Evolutionary conservation across 1,140 invertebrate genomes (phyloP).

Genomic region (Bombus ignitus): DNA sequence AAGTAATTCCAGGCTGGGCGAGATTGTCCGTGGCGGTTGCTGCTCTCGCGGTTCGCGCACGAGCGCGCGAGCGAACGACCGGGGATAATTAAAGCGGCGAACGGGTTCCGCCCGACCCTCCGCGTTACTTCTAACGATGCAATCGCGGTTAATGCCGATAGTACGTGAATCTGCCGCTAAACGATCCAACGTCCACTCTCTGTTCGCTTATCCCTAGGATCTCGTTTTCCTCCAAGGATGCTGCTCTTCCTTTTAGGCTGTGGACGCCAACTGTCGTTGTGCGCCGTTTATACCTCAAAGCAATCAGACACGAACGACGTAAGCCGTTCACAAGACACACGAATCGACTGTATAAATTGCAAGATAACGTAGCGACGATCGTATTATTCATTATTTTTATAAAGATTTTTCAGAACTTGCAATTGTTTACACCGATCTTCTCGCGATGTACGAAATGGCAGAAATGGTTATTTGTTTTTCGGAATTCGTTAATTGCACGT

Average conservation of each 20-base stretch:
- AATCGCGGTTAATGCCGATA: slow-evolving; percentile 40
- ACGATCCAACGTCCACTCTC: background rate
- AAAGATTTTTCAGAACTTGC: no score
- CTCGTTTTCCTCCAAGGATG: background rate
- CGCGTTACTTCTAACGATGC: slow-evolving; percentile 33
- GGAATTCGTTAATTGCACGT: no score
- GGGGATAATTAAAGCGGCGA: slow-evolving; percentile 44
- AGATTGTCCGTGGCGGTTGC: slow-evolving; percentile 19
- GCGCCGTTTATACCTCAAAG: background rate
- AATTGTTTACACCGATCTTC: no score
- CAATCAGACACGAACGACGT: background rate
- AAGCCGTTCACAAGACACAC: background rate
- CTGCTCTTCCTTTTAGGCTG: no score
- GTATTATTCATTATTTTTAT: fast-evolving
- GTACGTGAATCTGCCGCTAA: slow-evolving; percentile 23
- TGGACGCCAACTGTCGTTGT: background rate
- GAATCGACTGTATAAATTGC: background rate
- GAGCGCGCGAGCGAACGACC: background rate
- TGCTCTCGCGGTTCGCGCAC: background rate
- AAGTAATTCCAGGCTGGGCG: slow-evolving; percentile 28
- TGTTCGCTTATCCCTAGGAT: background rate
- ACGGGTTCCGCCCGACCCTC: background rate
- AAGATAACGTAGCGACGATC: no score
- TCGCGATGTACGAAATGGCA: no score
- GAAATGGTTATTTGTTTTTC: no score